Conservation (phyloP, 2,888 invertebrate genomes). For the Rotaria sp. region DNA sequence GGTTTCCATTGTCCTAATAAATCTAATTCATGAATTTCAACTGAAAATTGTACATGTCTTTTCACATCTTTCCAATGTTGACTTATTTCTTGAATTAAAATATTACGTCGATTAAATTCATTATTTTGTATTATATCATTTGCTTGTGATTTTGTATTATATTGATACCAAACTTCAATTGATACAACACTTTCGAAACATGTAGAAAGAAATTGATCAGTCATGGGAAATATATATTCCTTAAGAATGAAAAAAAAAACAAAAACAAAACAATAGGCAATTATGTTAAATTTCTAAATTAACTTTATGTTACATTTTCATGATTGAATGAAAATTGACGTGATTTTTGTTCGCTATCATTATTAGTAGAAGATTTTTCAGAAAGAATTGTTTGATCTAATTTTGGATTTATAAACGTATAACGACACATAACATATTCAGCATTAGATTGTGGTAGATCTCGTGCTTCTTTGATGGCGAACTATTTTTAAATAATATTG, state of each 20-base stretch:
- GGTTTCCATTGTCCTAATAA: slow-evolving; percentile 89
- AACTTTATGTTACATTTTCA: neutral
- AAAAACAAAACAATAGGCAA: neutral
- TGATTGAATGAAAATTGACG: neutral
- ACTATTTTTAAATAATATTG: slow-evolving; percentile 58
- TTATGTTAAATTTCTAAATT: neutral
- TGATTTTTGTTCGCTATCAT: neutral
- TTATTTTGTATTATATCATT: slow-evolving; percentile 56
- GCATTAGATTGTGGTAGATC: slow-evolving; percentile 61
- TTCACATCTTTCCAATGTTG: slow-evolving; percentile 41
- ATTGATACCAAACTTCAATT: slow-evolving; percentile 68
- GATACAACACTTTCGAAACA: slow-evolving; percentile 89
- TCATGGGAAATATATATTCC: neutral
- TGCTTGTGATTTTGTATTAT: slow-evolving; percentile 50
- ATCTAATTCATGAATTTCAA: slow-evolving; percentile 88
- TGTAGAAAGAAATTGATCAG: slow-evolving; percentile 89
- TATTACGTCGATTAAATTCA: slow-evolving; percentile 46
- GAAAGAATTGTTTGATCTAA: neutral
- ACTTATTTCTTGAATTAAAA: slow-evolving; percentile 45
- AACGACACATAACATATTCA: neutral
- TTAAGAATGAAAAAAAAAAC: neutral
- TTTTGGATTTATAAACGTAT: neutral
- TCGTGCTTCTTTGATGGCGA: slow-evolving; percentile 82
- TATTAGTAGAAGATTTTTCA: neutral
- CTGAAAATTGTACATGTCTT: slow-evolving; percentile 55